Base-by-base conservation (phyloP, 2,888 invertebrate species). In the Drosophila maculinotata region DNA sequence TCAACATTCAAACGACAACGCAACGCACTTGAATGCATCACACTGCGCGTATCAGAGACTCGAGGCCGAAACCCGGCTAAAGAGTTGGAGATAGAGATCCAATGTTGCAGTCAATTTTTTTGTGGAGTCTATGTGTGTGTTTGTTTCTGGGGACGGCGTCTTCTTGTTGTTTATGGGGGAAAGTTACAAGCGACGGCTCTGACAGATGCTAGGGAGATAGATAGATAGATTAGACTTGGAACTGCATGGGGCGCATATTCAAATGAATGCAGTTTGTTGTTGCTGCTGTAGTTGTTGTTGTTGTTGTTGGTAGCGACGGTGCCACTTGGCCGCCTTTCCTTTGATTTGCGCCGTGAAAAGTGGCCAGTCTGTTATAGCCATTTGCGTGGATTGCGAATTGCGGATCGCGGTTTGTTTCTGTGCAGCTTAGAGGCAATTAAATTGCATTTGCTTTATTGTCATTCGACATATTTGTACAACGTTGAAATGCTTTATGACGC, bases 161-260 rank as follows among this genome's bases (percentile, higher is more conserved):
- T 70, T 64, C 57, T 56, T 45, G 66, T 81, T 39, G 81, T 86
- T 83, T 83, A 83, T 83, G 84, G 88, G 83, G 88, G 83, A 83
- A 83, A 83, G 83, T 88, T 83, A 78, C 84, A 54, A 73, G 69
- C 86, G 70, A 76, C 73, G 65, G 64, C 74, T 65, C 78, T 83
- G 87, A 84, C 80, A 80, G 84, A 83, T 74, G 81, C 78, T 84
- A 83, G 84, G 76, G 87, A 77, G 81, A 59, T 69, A 83, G 65
- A 59, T 81, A 65, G 68, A 52, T 58, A 69, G 70, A 49, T 53
- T 65, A 38, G 52, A 44, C 36, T 42, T 59, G 71, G 76, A 70
- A 62, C 76, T 71, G 72, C 72, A 76, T 59, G 71, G 52, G 76
- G 57, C 54, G 65, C 64, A 65, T 87, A 85, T 82, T 85, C 83